Base-by-base conservation (phyloP, 1,140 invertebrate species). In the Panulirus ornatus region DNA sequence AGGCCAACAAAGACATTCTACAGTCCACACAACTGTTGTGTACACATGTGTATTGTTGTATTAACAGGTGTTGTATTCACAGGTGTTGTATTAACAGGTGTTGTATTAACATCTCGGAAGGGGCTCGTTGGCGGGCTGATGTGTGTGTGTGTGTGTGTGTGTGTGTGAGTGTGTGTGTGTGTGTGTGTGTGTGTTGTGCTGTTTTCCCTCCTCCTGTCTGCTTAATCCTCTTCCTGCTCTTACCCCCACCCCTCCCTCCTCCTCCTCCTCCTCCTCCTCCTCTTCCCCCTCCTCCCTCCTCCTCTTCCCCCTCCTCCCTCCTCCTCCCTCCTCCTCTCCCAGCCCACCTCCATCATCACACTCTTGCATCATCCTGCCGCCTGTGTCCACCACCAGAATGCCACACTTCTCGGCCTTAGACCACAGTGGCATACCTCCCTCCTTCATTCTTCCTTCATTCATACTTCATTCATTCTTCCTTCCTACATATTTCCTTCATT, bases 201-300 rank as follows among this genome's bases (percentile, higher is more conserved):
- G 5, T 27, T 34, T 19, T 19, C 63, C 30, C 63, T 34, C 63
- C 30, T 5, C 22, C 22, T 34, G 14, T 14, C 34, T 27, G 14
- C 22, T 36, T 27, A 22, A 1, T n/a, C 14, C 34, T 14, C 34
- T 34, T 0, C 1, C 14, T 27, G 22, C 14, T 34, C 70, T 36
- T n/a, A 36, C 11, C 76, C 27, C 40, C 47, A 36, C 47, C 40
- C 44, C 70, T 73, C 70, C 44, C 73, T 76, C 73, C 44, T n/a
- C 44, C 73, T 75, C 34, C 27, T 3, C 36, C 34, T 75, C 16
- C 36, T 19, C 40, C 63, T 27, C 63, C 22, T 34, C 5, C 22
- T 34, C 22, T 19, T 6, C 22, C 30, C 22, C 5, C 3, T 34
- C 30, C 22, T 19, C 22, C 30, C 22, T 19, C 63, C 22, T 5